Conservation (phyloP, 2,113 vertebrate genomes). For the Rhynchomys soricoides region DNA sequence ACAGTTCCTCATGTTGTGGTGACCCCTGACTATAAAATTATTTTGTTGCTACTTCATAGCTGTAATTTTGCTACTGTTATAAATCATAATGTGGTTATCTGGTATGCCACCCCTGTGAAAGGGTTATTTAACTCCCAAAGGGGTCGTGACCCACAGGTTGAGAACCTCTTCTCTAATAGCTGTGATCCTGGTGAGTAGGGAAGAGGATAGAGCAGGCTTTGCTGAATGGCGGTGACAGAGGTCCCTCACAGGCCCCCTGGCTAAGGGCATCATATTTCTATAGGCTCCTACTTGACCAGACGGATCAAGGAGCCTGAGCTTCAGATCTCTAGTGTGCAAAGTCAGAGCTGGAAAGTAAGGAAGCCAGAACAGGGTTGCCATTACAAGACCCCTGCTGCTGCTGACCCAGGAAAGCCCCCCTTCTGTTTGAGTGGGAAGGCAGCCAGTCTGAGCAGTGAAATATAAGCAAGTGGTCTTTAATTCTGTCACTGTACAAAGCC, state of each 20-base stretch:
- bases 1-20: neutral
- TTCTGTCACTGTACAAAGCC: slow-evolving; percentile 14
- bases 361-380: neutral
- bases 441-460: slow-evolving; percentile 26
- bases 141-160: neutral
- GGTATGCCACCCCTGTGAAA: neutral
- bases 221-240: neutral
- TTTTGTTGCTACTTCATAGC: neutral
- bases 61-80: neutral
- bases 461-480: slow-evolving; percentile 5
- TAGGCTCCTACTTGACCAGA: neutral
- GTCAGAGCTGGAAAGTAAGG: neutral
- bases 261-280: neutral
- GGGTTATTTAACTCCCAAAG: neutral
- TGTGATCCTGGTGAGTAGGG: neutral
- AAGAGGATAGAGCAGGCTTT: neutral
- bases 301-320: too few relatives aligned
- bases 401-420: neutral
- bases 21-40: neutral
- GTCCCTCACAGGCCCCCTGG: neutral
- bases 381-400: neutral
- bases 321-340: neutral
- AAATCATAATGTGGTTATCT: neutral
- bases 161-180: neutral
- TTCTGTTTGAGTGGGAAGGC: neutral